phyloP scores from a whole-genome alignment of 1,140 invertebrate species.

The Aleiodes sp. region DNA sequence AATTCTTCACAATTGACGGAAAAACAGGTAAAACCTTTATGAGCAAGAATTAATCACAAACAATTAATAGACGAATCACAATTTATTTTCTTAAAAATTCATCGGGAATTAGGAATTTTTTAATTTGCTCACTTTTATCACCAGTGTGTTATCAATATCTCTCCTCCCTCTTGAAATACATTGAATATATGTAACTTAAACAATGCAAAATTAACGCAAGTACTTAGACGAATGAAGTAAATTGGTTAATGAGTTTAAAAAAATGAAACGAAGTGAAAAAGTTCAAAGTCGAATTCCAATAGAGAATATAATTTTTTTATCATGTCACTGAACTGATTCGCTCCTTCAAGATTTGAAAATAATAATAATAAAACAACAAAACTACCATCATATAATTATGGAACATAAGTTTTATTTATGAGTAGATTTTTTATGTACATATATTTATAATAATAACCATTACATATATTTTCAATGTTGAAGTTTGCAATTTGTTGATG shows the following conservation, averaged over 20 bases:
- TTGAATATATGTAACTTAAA: neutral
- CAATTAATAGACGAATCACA: too few species aligned
- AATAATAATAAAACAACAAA: neutral
- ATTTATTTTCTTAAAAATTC: too few species aligned
- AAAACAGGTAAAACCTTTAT: too few species aligned
- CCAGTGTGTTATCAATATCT: too few species aligned
- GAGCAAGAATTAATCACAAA: too few species aligned
- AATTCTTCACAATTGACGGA: too few species aligned
- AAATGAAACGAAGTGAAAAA: neutral
- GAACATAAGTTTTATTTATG: conserved; percentile 26
- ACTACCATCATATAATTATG: neutral
- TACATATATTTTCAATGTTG: conserved; percentile 29
- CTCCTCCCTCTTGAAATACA: too few species aligned
- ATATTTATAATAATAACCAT: conserved; percentile 25
- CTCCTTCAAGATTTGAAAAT: too few species aligned
- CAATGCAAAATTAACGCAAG: neutral
- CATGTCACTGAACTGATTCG: too few species aligned
- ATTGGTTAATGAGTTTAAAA: neutral
- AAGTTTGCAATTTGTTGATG: conserved; percentile 34
- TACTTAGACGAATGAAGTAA: neutral
- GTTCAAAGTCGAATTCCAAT: too few species aligned
- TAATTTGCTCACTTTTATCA: too few species aligned
- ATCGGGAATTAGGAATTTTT: too few species aligned
- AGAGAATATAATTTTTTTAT: neutral
- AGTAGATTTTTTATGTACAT: conserved; percentile 26